phyloP scores from a whole-genome alignment of 23 tunicate species.

The Corella eumyota region DNA sequence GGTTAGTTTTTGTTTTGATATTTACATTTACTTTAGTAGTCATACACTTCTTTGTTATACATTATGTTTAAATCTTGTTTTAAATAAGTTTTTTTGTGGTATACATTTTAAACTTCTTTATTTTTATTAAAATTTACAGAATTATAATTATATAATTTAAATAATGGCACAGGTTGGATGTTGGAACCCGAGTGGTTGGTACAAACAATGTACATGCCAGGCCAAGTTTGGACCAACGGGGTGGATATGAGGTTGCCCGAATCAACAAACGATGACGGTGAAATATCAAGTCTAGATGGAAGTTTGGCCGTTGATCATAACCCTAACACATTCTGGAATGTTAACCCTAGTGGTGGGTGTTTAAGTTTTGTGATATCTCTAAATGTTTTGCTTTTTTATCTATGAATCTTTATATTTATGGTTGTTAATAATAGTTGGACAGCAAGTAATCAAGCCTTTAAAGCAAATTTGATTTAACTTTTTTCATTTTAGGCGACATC shows the following conservation, averaged over 20 bases:
- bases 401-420: not conserved
- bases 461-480: too few relatives aligned
- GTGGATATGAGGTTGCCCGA: conserved; percentile 22
- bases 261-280: conserved; percentile 28
- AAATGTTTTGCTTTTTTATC: too few relatives aligned
- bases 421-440: not conserved
- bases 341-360: conserved; percentile 35
- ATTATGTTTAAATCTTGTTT: too few relatives aligned
- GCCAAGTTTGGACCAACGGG: conserved; percentile 31
- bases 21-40: too few relatives aligned
- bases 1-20: conserved; percentile 8
- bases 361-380: not conserved
- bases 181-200: conserved; percentile 25
- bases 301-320: conserved; percentile 34
- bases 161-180: conserved; percentile 13
- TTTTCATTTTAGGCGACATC: conserved; percentile 46
- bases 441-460: not conserved
- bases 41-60: too few relatives aligned
- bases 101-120: not conserved
- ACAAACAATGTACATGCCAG: conserved; percentile 49
- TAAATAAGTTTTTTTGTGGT: too few relatives aligned
- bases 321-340: conserved; percentile 44
- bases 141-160: not conserved
- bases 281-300: conserved; percentile 35
- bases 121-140: not conserved